A percentile compares a stretch with the other conserved stretches of the same genome.
Conservation (phyloP, 2,888 invertebrate species). For the Microctonus aethiopoides region DNA sequence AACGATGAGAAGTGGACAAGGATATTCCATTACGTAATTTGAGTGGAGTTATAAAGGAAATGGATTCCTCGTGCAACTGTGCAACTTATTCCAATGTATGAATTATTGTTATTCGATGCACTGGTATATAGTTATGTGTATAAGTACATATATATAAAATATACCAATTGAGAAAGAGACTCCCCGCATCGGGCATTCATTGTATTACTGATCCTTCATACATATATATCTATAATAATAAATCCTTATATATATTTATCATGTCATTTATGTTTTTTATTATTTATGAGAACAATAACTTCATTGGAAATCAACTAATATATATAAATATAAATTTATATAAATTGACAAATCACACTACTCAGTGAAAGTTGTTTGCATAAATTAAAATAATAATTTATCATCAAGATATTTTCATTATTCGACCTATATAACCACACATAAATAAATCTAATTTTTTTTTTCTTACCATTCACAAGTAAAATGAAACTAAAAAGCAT, state of each 20-base stretch:
- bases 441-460: not conserved
- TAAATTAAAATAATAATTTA: not conserved
- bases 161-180: constrained; percentile 5
- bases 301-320: not conserved
- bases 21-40: constrained; percentile 43
- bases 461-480: not conserved
- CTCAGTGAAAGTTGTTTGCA: not conserved
- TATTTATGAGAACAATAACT: not conserved
- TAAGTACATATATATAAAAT: not conserved
- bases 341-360: not conserved
- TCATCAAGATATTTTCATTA: not conserved
- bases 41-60: constrained; percentile 20
- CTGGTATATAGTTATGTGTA: constrained; percentile 8
- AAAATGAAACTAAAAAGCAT: not conserved
- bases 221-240: not conserved
- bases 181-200: not conserved
- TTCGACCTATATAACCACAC: not conserved
- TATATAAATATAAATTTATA: not conserved
- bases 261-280: not conserved
- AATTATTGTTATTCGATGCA: constrained; percentile 26
- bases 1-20: not conserved
- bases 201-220: not conserved
- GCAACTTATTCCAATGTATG: constrained; percentile 6
- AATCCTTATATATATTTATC: not conserved
- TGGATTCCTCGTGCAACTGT: not conserved